These are phyloP conservation scores for Drosophila lini DNA, from an alignment of 1,140 invertebrate genomes.

Conservation along the genomic window DNA sequence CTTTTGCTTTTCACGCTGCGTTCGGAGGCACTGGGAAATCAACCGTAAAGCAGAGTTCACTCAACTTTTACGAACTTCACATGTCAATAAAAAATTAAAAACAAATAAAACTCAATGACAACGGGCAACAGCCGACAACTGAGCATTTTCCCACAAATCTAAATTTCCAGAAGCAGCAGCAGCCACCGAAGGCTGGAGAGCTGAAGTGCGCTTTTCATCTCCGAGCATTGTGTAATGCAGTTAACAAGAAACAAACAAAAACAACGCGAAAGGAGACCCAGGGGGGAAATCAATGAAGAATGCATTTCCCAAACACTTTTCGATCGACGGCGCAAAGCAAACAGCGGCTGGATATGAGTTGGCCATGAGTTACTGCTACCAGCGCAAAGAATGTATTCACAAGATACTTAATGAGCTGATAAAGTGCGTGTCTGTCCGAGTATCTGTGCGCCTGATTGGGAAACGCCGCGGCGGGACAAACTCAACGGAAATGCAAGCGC, in stretches of 20 bases:
- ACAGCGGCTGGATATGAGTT: constrained; percentile 52
- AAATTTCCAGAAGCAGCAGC: constrained; percentile 64
- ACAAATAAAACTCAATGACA: constrained; percentile 80
- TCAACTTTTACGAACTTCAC: constrained; percentile 80
- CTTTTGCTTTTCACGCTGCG: constrained; percentile 72
- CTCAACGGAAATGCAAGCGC: constrained; percentile 41
- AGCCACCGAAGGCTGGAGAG: constrained; percentile 5
- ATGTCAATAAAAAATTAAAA: constrained; percentile 83
- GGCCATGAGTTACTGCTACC: constrained; percentile 37
- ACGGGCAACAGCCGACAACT: constrained; percentile 15
- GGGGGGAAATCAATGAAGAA: constrained; percentile 70
- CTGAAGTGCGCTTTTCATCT: constrained; percentile 44
- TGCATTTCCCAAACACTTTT: constrained; percentile 70
- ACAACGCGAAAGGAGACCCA: constrained; percentile 15
- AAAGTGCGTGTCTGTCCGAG: constrained; percentile 57
- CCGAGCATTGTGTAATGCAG: constrained; percentile 72
- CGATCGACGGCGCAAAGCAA: constrained; percentile 43
- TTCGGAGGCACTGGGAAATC: constrained; percentile 45
- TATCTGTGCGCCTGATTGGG: constrained; percentile 53
- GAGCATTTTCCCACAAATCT: constrained; percentile 75
- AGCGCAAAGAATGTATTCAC: constrained; percentile 43
- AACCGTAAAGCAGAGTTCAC: constrained; percentile 63
- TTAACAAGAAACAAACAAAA: constrained; percentile 80
- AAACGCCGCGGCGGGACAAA: constrained; percentile 41
- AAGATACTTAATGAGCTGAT: constrained; percentile 72